Evolutionary conservation across 2,113 vertebrate species (phyloP), one percentile per base, ranked within the genome.

Genomic region (Toxotes chatareus): DNA sequence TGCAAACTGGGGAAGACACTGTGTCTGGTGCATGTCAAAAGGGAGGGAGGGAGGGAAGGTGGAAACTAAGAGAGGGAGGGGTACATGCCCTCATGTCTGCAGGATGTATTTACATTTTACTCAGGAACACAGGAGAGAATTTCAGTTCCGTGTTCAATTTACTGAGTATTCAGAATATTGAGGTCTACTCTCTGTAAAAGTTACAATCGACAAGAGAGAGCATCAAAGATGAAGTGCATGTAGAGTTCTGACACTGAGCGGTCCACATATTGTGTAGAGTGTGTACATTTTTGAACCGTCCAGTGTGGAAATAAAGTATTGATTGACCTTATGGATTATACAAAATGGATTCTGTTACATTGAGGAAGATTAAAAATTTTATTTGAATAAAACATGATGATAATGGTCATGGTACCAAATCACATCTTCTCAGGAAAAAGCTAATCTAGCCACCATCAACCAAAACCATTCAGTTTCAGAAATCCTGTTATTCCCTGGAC

Each of bases 241-340:
- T n/a, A 6, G 63, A 75, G 40, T 31, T 75, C 27, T 62, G 62
- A 81, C 53, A 53, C 81, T 79, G 59, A 12, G 4, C 40, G 66
- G 62, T 72, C 40, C 34, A 42, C 46, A 65, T 57, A 51, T 81
- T 79, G 55, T 75, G 32, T 27, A 27, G 55, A 70, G 19, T 21
- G 57, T 66, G 44, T 78, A 79, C 63, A 63, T 84, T 86, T 59
- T 70, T 81, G 62, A 79, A 66, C 59, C 17, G 47, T 46, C 57
- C 40, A 21, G 68, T 65, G 71, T 80, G 66, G 66, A 86, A 79
- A 84, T 75, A 76, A 89, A 89, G 76, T 90, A 90, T 91, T 84
- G 85, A 93, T 87, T 91, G 82, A 88, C 80, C 77, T 85, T 67
- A 82, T 88, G 62, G 85, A 86, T 85, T 82, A 86, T 84, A 91